phyloP scores from a whole-genome alignment of 2,797 vertebrate genomes.

The Sebastiscus albofasciatus region DNA sequence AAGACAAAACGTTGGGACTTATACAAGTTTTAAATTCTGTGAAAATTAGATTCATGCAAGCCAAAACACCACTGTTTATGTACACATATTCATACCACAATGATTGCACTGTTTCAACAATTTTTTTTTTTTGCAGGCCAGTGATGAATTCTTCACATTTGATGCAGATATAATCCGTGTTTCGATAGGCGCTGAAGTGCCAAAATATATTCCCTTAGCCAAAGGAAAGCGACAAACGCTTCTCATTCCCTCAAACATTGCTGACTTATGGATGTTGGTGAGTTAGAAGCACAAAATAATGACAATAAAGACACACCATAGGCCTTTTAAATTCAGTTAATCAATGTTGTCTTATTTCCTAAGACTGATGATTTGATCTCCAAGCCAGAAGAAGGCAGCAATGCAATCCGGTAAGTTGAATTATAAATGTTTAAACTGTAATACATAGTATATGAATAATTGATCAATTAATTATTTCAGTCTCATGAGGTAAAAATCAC shows the following conservation, averaged over 20 bases:
- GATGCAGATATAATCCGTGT: constrained; percentile 23
- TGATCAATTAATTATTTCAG: neutral
- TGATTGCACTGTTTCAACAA: neutral
- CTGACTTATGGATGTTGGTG: constrained; percentile 44
- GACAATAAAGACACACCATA: neutral
- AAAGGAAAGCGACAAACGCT: constrained; percentile 70
- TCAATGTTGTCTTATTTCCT: constrained; percentile 5
- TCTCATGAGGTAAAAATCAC: neutral
- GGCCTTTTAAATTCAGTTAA: neutral
- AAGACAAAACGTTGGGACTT: neutral
- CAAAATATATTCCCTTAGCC: neutral
- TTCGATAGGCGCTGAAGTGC: constrained; percentile 12
- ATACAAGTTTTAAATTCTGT: neutral
- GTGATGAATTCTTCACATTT: constrained; percentile 69
- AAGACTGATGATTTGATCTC: constrained; percentile 71
- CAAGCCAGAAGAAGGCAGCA: constrained; percentile 89
- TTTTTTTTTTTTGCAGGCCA: constrained; percentile 67
- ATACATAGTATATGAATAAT: neutral
- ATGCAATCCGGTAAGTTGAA: constrained; percentile 85
- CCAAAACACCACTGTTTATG: neutral
- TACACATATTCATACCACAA: neutral
- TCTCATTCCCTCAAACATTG: constrained; percentile 63
- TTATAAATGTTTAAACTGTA: neutral
- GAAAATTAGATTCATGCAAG: neutral
- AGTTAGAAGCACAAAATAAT: constrained; percentile 23